Base-by-base conservation (phyloP, 2,888 invertebrate genomes). In the Nasonovia ribisnigri region DNA sequence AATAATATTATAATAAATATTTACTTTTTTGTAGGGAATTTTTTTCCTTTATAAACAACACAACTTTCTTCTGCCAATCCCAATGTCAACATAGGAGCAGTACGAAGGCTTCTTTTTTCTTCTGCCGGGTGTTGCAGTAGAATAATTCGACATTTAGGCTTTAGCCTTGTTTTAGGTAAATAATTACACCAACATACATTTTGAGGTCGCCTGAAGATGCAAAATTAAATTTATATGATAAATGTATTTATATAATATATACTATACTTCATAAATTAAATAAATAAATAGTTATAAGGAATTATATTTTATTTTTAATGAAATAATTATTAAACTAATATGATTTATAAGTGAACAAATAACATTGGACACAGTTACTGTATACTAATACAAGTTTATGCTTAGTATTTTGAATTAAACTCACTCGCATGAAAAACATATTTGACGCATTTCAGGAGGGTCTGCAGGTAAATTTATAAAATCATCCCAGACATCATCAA, bases 91-190 rank as follows among this genome's bases (percentile, higher is more conserved):
- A 99, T 99, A 26, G 98, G 97, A 36, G 98, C 98, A 57, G 99
- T 99, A 92, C 98, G 97, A 88, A 99, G 96, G 95, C 98, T 98
- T 95, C 99, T 96, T 95, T 98, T 98, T 95, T 98, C 98, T 96
- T 99, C 99, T 94, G 98, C 98, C 29, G 99, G 99, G 96, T 99
- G 99, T 96, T 99, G 99, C 16, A 99, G 96, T 94, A 99, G 96
- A 95, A 98, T 97, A 89, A 99, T 96, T 95, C 96, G 97, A 94
- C 98, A 98, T 92, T 96, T 96, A 29, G 98, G 97, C 93, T 96
- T 96, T 54, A 99, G 95, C 88, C 97, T 97, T 92, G 97, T 96
- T 92, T 97, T 96, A 16, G 99, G 98, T 94, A 99, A 96, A 87
- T 97, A 98, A 77, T 97, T 96, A 96, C 99, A 99, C 98, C 98